A percentile compares a stretch with the other conserved stretches of the same genome.
Conservation (phyloP, 2,113 vertebrate genomes). For the Oryctolagus cuniculus region DNA sequence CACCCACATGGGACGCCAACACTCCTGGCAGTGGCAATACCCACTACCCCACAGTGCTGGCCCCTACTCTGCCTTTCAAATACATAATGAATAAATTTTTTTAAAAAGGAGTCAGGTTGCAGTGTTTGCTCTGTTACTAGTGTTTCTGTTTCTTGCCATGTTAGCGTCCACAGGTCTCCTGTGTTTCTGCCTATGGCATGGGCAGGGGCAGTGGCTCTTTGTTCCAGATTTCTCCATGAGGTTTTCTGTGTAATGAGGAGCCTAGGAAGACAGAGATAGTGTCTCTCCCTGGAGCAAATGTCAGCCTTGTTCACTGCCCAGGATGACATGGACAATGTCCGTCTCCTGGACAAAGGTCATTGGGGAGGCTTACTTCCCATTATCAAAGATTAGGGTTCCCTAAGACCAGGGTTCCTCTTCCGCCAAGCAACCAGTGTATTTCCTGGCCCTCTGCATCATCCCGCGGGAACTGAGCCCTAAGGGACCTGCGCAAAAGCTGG, state of each 20-base stretch:
- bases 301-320: neutral
- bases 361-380: neutral
- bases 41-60: too few species aligned
- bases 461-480: neutral
- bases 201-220: neutral
- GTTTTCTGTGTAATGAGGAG: neutral
- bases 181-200: neutral
- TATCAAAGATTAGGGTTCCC: neutral
- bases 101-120: too few species aligned
- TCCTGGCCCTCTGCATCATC: neutral
- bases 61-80: too few species aligned
- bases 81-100: too few species aligned
- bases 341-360: neutral
- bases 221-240: neutral
- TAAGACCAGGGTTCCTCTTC: neutral
- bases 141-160: neutral
- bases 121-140: neutral
- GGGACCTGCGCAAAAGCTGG: neutral
- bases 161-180: neutral
- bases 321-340: neutral
- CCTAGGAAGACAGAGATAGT: neutral
- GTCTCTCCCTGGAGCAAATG: neutral
- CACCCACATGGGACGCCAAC: too few species aligned
- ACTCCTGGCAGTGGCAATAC: too few species aligned
- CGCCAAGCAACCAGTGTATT: too few species aligned